Evolutionary conservation across 2,113 vertebrate genomes (phyloP).

Genomic region (Callithrix jacchus): DNA sequence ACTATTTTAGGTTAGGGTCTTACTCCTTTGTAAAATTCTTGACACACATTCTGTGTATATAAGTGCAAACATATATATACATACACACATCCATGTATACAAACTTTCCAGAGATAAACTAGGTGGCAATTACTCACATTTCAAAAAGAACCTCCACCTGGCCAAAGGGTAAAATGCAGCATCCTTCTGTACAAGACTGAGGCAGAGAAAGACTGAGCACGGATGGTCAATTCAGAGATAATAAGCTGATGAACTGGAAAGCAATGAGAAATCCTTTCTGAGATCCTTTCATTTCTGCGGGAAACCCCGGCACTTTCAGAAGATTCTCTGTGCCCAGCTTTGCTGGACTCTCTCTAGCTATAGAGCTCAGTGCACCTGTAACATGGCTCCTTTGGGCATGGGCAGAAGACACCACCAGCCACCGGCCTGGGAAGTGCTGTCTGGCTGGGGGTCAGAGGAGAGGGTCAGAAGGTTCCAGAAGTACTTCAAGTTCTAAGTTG

Average conservation of each 20-base stretch:
- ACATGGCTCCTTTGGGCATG: accelerated
- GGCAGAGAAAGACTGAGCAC: too few species aligned
- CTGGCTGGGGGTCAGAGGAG: not conserved
- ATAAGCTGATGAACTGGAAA: not conserved
- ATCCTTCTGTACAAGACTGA: not conserved
- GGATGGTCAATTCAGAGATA: not conserved
- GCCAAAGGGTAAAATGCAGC: not conserved
- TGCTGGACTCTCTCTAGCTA: too few species aligned
- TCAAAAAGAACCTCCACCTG: not conserved
- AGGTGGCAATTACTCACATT: not conserved
- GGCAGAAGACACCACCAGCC: accelerated
- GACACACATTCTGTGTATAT: not conserved
- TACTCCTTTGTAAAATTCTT: not conserved
- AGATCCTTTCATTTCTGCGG: not conserved
- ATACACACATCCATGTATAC: too few species aligned
- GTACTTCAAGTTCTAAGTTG: too few species aligned
- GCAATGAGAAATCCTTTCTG: not conserved
- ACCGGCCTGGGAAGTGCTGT: not conserved
- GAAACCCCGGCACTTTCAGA: not conserved
- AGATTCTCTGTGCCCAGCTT: not conserved
- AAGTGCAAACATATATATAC: not conserved
- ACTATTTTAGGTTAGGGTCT: not conserved
- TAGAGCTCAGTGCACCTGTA: not conserved
- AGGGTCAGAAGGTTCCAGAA: not conserved
- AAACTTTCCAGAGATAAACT: not conserved